Evolutionary conservation across 2,113 vertebrate genomes (phyloP).

Genomic region (Lycocorax pyrrhopterus): DNA sequence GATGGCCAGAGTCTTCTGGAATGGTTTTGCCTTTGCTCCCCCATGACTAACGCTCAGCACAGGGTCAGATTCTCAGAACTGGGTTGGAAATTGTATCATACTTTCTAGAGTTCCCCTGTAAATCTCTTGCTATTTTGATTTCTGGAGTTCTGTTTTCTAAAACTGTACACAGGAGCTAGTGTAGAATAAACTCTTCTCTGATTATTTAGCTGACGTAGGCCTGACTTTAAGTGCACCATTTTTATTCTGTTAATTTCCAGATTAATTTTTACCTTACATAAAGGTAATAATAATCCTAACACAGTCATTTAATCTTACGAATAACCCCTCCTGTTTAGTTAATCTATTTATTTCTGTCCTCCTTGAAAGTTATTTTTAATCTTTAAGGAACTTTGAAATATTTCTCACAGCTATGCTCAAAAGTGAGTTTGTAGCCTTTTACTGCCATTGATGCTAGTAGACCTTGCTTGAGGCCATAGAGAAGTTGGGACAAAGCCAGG

Average conservation of each 20-base stretch:
- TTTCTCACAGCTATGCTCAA: neutral
- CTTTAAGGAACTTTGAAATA: neutral
- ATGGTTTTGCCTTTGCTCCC: neutral
- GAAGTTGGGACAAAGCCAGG: neutral
- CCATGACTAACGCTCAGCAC: neutral
- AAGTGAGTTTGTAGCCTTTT: neutral
- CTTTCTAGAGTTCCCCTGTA: neutral
- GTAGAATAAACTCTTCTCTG: neutral
- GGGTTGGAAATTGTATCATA: neutral
- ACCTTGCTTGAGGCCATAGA: neutral
- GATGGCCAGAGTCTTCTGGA: neutral
- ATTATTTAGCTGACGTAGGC: neutral
- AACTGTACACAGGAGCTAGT: neutral
- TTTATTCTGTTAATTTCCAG: neutral
- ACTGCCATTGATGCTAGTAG: neutral
- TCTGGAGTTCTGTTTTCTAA: neutral
- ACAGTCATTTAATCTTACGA: neutral
- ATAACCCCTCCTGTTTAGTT: neutral
- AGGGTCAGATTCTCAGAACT: neutral
- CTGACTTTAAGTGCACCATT: neutral
- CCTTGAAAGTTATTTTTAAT: neutral
- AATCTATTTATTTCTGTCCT: neutral
- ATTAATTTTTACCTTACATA: neutral
- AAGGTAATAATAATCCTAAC: neutral
- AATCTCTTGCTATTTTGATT: neutral